Conservation (phyloP, 2,888 invertebrate species). For the Antitype chi region DNA sequence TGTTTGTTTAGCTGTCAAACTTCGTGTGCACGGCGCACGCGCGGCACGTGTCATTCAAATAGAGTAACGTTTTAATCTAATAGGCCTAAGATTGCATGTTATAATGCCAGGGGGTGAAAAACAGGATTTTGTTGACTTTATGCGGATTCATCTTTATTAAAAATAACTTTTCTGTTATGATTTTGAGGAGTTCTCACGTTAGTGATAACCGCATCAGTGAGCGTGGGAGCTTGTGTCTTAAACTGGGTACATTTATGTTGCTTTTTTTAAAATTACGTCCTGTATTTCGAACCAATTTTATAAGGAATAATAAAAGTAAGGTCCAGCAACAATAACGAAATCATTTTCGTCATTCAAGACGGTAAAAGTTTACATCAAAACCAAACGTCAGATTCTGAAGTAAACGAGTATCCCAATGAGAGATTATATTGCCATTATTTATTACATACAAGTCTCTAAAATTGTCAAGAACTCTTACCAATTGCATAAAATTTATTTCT, state of each 20-base stretch:
- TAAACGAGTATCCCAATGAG: neutral
- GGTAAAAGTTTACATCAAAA: neutral
- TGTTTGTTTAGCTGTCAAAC: constrained; percentile 88
- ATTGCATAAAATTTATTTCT: neutral
- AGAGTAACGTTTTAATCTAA: constrained; percentile 83
- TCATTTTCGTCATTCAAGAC: neutral
- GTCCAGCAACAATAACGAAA: neutral
- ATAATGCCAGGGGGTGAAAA: constrained; percentile 74
- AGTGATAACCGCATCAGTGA: constrained; percentile 8
- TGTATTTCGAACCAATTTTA: neutral
- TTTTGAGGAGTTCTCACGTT: constrained; percentile 69
- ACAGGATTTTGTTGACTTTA: constrained; percentile 69
- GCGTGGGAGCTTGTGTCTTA: constrained; percentile 22
- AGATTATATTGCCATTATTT: neutral
- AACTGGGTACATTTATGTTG: neutral
- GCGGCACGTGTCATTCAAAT: constrained; percentile 80
- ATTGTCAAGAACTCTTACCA: neutral
- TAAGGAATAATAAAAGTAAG: neutral
- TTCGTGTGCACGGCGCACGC: constrained; percentile 77
- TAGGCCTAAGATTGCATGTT: constrained; percentile 74
- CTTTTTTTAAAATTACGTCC: no score
- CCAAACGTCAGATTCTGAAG: no score
- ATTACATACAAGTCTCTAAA: neutral
- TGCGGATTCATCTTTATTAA: constrained; percentile 75
- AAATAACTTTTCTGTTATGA: constrained; percentile 69